Evolutionary conservation across 2,888 invertebrate genomes (phyloP).

Genomic region (Zaprionus obscuricornis): DNA sequence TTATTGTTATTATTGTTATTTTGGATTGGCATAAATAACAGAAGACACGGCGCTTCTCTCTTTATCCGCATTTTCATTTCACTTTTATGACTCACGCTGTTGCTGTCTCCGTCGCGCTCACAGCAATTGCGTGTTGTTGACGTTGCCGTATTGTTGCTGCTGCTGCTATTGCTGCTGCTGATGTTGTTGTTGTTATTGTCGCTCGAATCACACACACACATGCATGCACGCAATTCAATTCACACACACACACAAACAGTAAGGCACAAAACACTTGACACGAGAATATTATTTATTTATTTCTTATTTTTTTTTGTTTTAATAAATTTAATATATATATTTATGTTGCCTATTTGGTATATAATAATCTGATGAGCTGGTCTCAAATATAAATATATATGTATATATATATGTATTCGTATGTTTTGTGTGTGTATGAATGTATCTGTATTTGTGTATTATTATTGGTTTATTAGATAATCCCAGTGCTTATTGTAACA

Average conservation of each 20-base stretch:
- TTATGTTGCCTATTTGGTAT: slow-evolving; percentile 50
- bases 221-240: slow-evolving; percentile 25
- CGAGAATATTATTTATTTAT: slow-evolving; percentile 37
- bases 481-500: slow-evolving; percentile 55
- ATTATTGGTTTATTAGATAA: slow-evolving; percentile 74
- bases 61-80: slow-evolving; percentile 87
- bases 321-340: slow-evolving; percentile 46
- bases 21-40: slow-evolving; percentile 85
- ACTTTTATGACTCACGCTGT: slow-evolving; percentile 84
- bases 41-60: slow-evolving; percentile 87
- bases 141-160: slow-evolving; percentile 68
- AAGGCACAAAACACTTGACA: slow-evolving; percentile 48
- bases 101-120: slow-evolving; percentile 79
- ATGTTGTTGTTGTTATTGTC: slow-evolving; percentile 33
- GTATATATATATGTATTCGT: background rate
- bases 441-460: background rate
- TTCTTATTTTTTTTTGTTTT: slow-evolving; percentile 11
- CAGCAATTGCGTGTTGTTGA: slow-evolving; percentile 69
- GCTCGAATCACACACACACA: slow-evolving; percentile 62
- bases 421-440: background rate
- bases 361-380: slow-evolving; percentile 42
- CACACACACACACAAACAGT: slow-evolving; percentile 30
- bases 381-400: slow-evolving; percentile 22
- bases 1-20: slow-evolving; percentile 55
- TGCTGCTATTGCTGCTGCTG: slow-evolving; percentile 33